phyloP scores from a whole-genome alignment of 1,140 invertebrate genomes.

The Eupristina koningsbergeri region DNA sequence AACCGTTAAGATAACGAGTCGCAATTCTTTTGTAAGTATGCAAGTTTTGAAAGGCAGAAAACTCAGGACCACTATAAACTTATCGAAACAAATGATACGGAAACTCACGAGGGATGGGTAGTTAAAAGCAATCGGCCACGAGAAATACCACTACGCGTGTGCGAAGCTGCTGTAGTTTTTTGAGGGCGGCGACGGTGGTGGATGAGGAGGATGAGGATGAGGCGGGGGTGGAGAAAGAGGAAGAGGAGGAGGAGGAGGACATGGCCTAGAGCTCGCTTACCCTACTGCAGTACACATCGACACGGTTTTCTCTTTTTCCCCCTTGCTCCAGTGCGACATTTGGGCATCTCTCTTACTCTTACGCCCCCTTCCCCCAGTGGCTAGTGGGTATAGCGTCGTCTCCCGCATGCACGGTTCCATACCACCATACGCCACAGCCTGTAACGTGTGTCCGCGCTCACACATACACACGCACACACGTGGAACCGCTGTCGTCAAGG shows the following conservation, averaged over 20 bases:
- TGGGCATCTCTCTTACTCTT: constrained; percentile 30
- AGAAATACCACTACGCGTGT: constrained; percentile 32
- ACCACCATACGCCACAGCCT: constrained; percentile 13
- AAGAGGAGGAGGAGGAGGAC: not conserved
- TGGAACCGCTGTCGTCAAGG: constrained; percentile 67
- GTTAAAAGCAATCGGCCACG: not conserved
- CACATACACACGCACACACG: constrained; percentile 65
- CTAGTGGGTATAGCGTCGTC: not conserved
- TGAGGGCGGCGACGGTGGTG: not conserved
- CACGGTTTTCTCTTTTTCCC: constrained; percentile 23
- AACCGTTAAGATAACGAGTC: not conserved
- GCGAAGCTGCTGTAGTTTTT: constrained; percentile 32
- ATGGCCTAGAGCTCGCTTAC: constrained; percentile 38
- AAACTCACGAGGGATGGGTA: not conserved
- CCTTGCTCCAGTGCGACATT: constrained; percentile 16
- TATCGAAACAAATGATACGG: not conserved
- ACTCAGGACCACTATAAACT: not conserved
- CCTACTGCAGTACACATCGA: constrained; percentile 27
- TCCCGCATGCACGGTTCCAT: constrained; percentile 30
- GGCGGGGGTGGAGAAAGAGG: not conserved
- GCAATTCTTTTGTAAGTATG: not conserved
- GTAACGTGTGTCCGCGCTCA: constrained; percentile 44
- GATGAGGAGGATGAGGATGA: not conserved
- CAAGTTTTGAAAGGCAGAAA: not conserved
- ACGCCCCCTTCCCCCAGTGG: constrained; percentile 34